Evolutionary conservation across 2,113 vertebrate species (phyloP).

Genomic region (Phylloscopus trochilus): DNA sequence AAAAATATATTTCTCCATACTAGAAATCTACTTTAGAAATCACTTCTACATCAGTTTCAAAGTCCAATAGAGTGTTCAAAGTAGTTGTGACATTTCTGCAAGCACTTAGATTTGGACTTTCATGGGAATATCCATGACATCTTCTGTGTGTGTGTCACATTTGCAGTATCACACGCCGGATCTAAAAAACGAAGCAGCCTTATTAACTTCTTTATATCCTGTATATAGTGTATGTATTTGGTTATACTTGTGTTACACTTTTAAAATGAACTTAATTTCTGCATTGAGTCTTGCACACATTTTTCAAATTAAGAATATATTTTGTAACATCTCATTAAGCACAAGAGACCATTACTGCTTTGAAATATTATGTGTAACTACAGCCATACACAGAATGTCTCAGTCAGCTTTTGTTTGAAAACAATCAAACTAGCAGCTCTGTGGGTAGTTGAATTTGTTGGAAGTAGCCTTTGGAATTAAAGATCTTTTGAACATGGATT

Average conservation of each 20-base stretch:
- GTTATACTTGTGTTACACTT: neutral
- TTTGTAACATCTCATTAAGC: slow-evolving; percentile 22
- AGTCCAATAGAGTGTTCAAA: neutral
- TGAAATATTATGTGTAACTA: neutral
- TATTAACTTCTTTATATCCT: neutral
- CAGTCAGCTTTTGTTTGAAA: neutral
- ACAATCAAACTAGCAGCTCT: neutral
- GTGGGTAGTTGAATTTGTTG: neutral
- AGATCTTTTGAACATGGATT: neutral
- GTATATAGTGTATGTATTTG: slow-evolving; percentile 57
- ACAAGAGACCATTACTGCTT: slow-evolving; percentile 20
- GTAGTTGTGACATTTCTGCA: neutral
- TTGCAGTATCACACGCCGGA: neutral
- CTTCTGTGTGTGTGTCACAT: neutral
- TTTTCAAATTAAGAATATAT: slow-evolving; percentile 34
- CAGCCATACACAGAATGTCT: neutral
- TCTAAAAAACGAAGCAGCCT: neutral
- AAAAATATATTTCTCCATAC: neutral
- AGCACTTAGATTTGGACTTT: neutral
- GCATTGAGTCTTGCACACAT: slow-evolving; percentile 26
- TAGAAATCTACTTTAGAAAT: neutral
- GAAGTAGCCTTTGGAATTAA: slow-evolving; percentile 12
- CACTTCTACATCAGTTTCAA: neutral
- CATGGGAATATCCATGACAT: neutral
- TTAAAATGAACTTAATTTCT: slow-evolving; percentile 8